Conservation (phyloP, 2,113 vertebrate genomes). For the Lathamus discolor region DNA sequence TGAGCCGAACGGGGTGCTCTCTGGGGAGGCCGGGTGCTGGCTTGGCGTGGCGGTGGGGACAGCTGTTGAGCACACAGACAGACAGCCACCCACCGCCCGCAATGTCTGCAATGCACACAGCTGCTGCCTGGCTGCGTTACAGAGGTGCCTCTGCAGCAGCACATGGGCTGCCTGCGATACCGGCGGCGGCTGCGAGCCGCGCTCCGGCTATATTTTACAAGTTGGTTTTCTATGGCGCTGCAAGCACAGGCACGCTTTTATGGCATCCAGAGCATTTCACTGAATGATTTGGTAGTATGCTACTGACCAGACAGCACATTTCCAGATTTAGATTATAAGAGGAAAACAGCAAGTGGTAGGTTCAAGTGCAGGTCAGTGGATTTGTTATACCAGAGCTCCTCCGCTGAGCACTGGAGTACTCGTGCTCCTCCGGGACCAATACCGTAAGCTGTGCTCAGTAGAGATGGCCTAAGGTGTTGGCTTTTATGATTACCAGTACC, state of each 20-base stretch:
- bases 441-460: neutral
- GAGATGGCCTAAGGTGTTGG: slow-evolving; percentile 60
- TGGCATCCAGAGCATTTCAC: slow-evolving; percentile 67
- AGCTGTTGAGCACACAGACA: slow-evolving; percentile 58
- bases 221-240: slow-evolving; percentile 19
- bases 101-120: slow-evolving; percentile 70
- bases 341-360: slow-evolving; percentile 79
- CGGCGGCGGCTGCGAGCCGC: neutral
- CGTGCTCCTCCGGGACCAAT: neutral
- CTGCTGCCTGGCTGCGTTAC: slow-evolving; percentile 68
- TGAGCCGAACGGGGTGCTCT: neutral
- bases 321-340: slow-evolving; percentile 75
- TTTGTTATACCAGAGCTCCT: slow-evolving; percentile 54
- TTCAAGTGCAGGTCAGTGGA: slow-evolving; percentile 75
- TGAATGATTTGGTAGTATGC: slow-evolving; percentile 39
- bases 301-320: slow-evolving; percentile 67
- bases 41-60: neutral
- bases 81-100: slow-evolving; percentile 65
- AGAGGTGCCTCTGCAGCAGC: slow-evolving; percentile 63
- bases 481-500: slow-evolving; percentile 26
- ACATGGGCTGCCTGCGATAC: slow-evolving; percentile 18
- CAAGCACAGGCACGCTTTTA: slow-evolving; percentile 68
- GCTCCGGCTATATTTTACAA: slow-evolving; percentile 52
- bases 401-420: neutral
- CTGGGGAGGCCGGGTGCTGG: neutral